Evolutionary conservation across 2,113 vertebrate genomes (phyloP).

Genomic region (Thamnaconus septentrionalis): DNA sequence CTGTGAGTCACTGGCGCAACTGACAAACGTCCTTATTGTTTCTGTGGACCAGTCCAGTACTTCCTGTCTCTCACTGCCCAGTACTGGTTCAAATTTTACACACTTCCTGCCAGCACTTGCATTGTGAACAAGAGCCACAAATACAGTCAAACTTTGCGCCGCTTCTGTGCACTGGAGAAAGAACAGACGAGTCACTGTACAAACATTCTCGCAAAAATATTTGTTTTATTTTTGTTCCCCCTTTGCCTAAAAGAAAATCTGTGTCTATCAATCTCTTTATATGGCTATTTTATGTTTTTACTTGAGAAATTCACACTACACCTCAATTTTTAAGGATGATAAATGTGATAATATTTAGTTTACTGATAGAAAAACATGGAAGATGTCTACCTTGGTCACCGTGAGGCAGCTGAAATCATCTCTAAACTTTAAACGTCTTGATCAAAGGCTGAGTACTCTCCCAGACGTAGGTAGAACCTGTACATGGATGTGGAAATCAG

Average conservation of each 20-base stretch:
- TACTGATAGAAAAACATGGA: neutral
- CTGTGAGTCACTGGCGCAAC: too few relatives aligned
- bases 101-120: too few relatives aligned
- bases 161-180: too few relatives aligned
- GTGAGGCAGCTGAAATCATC: slow-evolving; percentile 55
- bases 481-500: slow-evolving; percentile 3
- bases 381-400: slow-evolving; percentile 4
- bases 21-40: too few relatives aligned
- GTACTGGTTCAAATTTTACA: too few relatives aligned
- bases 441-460: neutral
- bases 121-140: too few relatives aligned
- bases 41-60: too few relatives aligned
- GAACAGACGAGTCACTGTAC: too few relatives aligned
- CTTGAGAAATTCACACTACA: slow-evolving; percentile 44
- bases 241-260: neutral
- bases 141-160: too few relatives aligned
- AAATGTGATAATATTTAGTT: slow-evolving; percentile 35
- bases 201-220: slow-evolving; percentile 15
- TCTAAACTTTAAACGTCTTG: slow-evolving; percentile 19
- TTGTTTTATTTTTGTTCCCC: slow-evolving; percentile 34
- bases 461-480: neutral
- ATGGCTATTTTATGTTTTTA: neutral
- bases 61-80: too few relatives aligned
- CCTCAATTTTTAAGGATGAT: slow-evolving; percentile 43
- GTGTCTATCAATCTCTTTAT: too few relatives aligned